Base-by-base conservation (phyloP, 2,113 vertebrate species). In the Cavia aperea region DNA sequence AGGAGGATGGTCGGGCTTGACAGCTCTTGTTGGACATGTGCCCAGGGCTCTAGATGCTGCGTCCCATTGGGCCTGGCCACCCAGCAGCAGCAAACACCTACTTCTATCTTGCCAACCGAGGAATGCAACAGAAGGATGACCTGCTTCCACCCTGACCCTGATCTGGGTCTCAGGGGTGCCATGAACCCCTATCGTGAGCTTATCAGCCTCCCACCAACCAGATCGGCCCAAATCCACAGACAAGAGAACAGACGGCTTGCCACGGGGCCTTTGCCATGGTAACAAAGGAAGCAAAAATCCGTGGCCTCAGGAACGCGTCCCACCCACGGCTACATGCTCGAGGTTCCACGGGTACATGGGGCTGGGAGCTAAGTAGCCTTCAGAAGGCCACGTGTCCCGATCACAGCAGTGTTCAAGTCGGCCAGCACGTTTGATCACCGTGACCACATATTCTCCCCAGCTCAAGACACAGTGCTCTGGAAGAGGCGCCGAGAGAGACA, bases 381-480 rank as follows among this genome's bases (percentile, higher is more conserved):
- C 19, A 18, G 29, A 26, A 82, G 63, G 3, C 51, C 54, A 19
- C 9, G 14, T 39, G 91, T 49, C 81, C 58, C 23, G 13, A 79
- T 31, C 89, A 73, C 7, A 70, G 86, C 21, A 5, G 13, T 43
- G 46, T 4, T 73, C 54, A 5, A 5, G 75, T 1, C 12, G 12
- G n/a, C 5, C 14, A 63, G 36, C 49, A 5, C 36, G 23, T 1
- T 19, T 56, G 0, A 14, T 5, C 8, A 79, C 33, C 21, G 31
- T 0, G 1, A 26, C 54, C 5, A 5, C 39, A 1, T 4, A 0
- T 1, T 46, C 18, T 3, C 54, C 21, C 31, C 29, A 2, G 66
- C 54, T 10, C 19, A 0, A 5, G 5, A 7, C 15, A 7, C 0
- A 23, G 36, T 21, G 68, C 54, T 54, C 2, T 0, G 31, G 16